Evolutionary conservation across 2,797 vertebrate species (phyloP).

Genomic region (Anableps anableps): DNA sequence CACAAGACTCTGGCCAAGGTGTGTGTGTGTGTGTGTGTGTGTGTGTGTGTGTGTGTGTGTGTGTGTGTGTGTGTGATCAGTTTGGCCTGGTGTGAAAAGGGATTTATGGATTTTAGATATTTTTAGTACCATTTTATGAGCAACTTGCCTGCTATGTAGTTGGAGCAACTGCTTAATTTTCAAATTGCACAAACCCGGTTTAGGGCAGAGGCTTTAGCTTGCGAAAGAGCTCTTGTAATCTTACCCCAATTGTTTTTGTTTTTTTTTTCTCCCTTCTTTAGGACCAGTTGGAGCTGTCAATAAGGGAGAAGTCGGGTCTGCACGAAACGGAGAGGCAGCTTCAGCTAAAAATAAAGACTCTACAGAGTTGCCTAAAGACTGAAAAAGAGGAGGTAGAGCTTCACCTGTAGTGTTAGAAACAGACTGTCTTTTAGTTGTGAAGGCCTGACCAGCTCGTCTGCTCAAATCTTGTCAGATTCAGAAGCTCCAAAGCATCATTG

Average conservation of each 20-base stretch:
- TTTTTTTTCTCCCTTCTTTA: constrained; percentile 61
- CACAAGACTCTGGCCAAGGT: not conserved
- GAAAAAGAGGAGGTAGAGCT: constrained; percentile 93
- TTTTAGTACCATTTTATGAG: not conserved
- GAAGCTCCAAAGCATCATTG: constrained; percentile 93
- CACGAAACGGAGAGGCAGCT: constrained; percentile 94
- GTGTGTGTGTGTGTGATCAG: not conserved
- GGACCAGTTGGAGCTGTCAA: constrained; percentile 93
- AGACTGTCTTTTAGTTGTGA: not conserved
- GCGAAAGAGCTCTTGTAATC: not conserved
- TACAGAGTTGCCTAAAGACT: constrained; percentile 93
- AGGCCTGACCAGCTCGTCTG: not conserved
- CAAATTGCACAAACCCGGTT: not conserved
- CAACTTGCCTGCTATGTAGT: not conserved
- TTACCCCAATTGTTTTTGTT: constrained; percentile 5
- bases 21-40: not conserved
- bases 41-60: not conserved
- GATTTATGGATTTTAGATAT: too few species aligned
- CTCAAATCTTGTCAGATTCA: constrained; percentile 83
- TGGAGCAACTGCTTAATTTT: not conserved
- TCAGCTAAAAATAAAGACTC: constrained; percentile 91
- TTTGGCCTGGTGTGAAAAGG: not conserved
- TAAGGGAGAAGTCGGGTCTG: constrained; percentile 90
- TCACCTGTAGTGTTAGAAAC: not conserved
- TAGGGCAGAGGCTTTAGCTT: not conserved